These are phyloP conservation scores for Elysia chlorotica DNA, from an alignment of 1,140 invertebrate species.

Conservation along the genomic window DNA sequence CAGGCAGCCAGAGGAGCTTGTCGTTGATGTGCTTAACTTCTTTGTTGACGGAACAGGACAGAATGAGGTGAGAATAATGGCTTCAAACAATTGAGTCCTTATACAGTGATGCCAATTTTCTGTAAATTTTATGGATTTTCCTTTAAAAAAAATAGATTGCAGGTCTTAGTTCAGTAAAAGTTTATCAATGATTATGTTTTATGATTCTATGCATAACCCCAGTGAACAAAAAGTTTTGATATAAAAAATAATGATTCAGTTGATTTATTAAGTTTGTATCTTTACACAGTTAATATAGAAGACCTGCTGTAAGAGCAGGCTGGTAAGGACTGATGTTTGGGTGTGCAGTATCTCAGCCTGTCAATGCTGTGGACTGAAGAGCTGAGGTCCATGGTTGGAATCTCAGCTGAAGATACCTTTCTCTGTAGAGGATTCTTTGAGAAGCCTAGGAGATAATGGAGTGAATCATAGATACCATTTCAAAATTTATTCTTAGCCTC, in stretches of 20 bases:
- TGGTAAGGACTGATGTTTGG: too few species aligned
- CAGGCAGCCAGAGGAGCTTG: constrained; percentile 75
- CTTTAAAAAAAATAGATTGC: background rate
- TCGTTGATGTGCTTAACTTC: constrained; percentile 91
- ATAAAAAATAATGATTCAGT: background rate
- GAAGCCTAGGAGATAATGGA: too few species aligned
- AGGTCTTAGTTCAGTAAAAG: background rate
- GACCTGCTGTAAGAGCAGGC: background rate
- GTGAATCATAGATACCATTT: too few species aligned
- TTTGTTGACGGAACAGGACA: constrained; percentile 89
- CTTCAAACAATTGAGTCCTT: background rate
- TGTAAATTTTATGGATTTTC: background rate
- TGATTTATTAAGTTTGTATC: background rate
- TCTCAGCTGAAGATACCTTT: too few species aligned
- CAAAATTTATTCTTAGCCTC: too few species aligned
- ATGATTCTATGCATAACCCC: too few species aligned
- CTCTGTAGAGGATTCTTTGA: too few species aligned
- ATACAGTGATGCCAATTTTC: background rate
- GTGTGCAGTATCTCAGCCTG: too few species aligned
- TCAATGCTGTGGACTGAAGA: too few species aligned
- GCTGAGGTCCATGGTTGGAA: too few species aligned
- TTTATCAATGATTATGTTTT: too few species aligned
- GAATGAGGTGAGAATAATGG: constrained; percentile 40
- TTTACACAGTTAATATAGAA: background rate
- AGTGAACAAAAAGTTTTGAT: background rate